Evolutionary conservation across 35 echinoderm and acorn worm species (phyloP), one percentile per base, ranked within the genome.

Genomic region (Anneissia japonica): DNA sequence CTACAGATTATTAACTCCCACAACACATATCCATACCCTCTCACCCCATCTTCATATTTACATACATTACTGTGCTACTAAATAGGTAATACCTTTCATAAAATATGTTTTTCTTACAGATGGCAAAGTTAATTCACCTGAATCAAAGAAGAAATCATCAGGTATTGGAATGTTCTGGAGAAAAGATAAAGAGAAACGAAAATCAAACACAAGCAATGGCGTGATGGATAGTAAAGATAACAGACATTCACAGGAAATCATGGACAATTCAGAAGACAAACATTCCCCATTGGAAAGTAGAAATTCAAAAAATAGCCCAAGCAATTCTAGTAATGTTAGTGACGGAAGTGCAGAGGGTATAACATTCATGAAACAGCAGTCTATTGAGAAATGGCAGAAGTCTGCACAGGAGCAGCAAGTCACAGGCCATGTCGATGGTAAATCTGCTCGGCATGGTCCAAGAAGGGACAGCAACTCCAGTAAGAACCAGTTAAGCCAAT

Each of bases 401-500:
- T 14, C 40, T 43, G 40, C 4, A 43, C 7, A 64, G 10, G 51
- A 64, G 26, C 51, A 64, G 51, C 9, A 16, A 1, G 26, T 64
- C 10, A 9, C 51, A 1, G 26, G 51, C 21, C 51, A 6, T 9
- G 51, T 26, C 1, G 51, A 64, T 23, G 21, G 21, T 26, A 64
- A 64, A 64, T n/a, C n/a, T n/a, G n/a, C n/a, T n/a, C 10, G 21
- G 51, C 21, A 64, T 64, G 51, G 51, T 23, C 51, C 10, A 23
- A 64, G 51, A 23, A 64, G 26, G 26, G 51, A 64, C 21, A 64
- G 51, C 26, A 64, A 64, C 26, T 64, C 37, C 31, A 82, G 40
- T 46, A 82, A 41, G 12, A 82, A 46, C 21, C 51, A 23, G 94
- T 84, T 46, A 90, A 86, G 32, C 82, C 84, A 86, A 83, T 80